Conservation (phyloP, 2,113 vertebrate genomes). For the Sarotherodon lohbergeri region DNA sequence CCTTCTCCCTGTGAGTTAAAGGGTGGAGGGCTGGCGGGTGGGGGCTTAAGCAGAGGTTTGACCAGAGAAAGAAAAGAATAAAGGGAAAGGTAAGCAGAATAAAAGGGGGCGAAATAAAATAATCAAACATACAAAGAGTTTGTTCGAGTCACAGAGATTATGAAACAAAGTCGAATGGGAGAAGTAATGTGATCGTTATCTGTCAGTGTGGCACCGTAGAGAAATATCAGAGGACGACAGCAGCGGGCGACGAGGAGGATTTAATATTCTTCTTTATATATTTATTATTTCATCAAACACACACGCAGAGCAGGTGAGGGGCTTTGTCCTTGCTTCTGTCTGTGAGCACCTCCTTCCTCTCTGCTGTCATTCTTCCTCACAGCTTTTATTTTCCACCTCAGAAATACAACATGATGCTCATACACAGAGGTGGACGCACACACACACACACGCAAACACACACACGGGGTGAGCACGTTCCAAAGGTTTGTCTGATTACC, state of each 20-base stretch:
- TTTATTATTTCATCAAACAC: conserved; percentile 7
- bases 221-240: conserved; percentile 19
- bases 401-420: background rate
- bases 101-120: background rate
- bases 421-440: background rate
- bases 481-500: background rate
- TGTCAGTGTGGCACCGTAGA: background rate
- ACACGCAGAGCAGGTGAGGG: background rate
- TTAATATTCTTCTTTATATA: conserved; percentile 26
- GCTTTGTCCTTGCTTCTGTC: background rate
- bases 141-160: background rate
- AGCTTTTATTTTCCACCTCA: background rate
- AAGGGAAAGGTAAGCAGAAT: background rate
- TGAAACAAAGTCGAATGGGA: background rate
- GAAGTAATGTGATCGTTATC: conserved; percentile 29
- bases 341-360: background rate
- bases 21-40: background rate
- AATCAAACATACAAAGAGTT: background rate
- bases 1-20: background rate
- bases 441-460: background rate
- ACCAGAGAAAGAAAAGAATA: background rate
- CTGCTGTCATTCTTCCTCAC: background rate
- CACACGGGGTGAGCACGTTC: background rate
- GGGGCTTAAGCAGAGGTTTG: background rate
- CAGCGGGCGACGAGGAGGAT: conserved; percentile 2